Evolutionary conservation across 2,113 vertebrate species (phyloP).

Genomic region (Syngnathus floridae): DNA sequence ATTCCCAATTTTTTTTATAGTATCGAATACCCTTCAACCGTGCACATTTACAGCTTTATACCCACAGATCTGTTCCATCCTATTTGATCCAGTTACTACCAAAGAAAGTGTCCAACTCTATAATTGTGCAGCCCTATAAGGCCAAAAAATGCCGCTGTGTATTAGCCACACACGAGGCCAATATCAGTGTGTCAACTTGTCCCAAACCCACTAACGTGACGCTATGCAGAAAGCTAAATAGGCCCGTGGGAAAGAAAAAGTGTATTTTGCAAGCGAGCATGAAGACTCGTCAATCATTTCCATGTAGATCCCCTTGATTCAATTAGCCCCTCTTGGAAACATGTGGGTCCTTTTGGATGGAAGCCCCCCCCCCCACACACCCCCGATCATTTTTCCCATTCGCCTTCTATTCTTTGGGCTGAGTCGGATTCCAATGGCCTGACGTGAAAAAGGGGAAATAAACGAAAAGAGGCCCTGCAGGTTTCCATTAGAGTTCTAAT

Average conservation of each 20-base stretch:
- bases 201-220: constrained; percentile 20
- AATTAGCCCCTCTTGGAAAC: constrained; percentile 58
- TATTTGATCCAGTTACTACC: not conserved
- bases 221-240: constrained; percentile 32
- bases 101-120: not conserved
- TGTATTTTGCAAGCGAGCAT: constrained; percentile 46
- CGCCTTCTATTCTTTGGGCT: constrained; percentile 49
- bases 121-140: not conserved
- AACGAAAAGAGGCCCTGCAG: constrained; percentile 73
- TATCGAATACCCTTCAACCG: not conserved
- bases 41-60: not conserved
- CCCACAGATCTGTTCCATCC: not conserved
- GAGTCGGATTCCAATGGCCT: constrained; percentile 72
- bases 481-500: constrained; percentile 74
- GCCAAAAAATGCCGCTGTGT: not conserved
- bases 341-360: constrained; percentile 57
- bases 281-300: constrained; percentile 53
- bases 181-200: not conserved
- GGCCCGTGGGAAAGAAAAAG: constrained; percentile 32
- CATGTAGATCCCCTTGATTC: constrained; percentile 51
- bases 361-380: constrained; percentile 14
- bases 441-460: constrained; percentile 72
- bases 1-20: not conserved
- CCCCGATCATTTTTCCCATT: constrained; percentile 47
- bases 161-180: not conserved